These are phyloP conservation scores for Tipula helvola DNA, from an alignment of 2,888 invertebrate species.

Conservation along the genomic window DNA sequence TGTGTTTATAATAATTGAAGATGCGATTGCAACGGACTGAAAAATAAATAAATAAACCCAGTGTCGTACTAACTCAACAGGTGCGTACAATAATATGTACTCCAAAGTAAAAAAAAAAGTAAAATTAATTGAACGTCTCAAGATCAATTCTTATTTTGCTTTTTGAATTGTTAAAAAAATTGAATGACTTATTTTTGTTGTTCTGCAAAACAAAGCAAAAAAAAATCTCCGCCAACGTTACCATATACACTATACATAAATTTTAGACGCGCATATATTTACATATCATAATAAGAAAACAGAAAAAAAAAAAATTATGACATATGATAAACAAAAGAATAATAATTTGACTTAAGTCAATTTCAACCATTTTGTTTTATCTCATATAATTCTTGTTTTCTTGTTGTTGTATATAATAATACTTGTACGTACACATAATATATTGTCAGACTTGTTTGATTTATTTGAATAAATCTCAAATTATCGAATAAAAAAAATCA, in stretches of 20 bases:
- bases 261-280: not conserved
- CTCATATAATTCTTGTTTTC: not conserved
- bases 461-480: not conserved
- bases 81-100: not conserved
- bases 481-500: not conserved
- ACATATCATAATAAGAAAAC: not conserved
- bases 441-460: not conserved
- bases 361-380: not conserved
- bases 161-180: not conserved
- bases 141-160: not conserved
- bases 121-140: not conserved
- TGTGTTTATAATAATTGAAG: not conserved
- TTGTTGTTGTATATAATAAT: not conserved
- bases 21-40: not conserved
- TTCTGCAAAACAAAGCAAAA: not conserved
- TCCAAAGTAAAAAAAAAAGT: not conserved
- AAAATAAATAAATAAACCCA: not conserved
- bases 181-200: not conserved
- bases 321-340: not conserved
- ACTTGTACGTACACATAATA: not conserved
- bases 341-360: not conserved
- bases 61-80: not conserved
- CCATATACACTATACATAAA: not conserved
- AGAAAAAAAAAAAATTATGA: not conserved
- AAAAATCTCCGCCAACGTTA: not conserved